Conservation (phyloP, 2,888 invertebrate species). For the Eulithis prunata region DNA sequence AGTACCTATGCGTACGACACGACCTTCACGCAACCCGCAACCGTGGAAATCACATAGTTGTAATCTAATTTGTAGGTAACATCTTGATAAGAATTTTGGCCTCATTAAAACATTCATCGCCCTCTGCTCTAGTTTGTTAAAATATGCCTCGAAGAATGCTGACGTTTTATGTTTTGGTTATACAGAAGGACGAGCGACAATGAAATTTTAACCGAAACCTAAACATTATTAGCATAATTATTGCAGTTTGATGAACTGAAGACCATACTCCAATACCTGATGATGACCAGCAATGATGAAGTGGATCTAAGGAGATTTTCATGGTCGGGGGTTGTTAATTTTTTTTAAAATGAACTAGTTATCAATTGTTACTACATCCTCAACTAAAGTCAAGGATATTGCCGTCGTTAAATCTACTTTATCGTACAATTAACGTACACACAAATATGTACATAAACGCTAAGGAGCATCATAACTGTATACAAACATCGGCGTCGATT, state of each 20-base stretch:
- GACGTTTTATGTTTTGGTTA: background rate
- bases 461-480: constrained; percentile 56
- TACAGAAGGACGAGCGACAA: too few relatives aligned
- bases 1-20: constrained; percentile 36
- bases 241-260: too few relatives aligned
- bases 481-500: constrained; percentile 66
- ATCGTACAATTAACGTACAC: constrained; percentile 45
- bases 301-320: too few relatives aligned
- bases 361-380: background rate
- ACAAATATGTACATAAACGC: constrained; percentile 50
- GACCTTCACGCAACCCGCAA: constrained; percentile 60
- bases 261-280: too few relatives aligned
- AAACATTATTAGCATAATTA: background rate
- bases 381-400: constrained; percentile 24
- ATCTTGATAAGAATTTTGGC: constrained; percentile 25
- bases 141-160: constrained; percentile 16
- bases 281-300: too few relatives aligned
- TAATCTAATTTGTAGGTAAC: constrained; percentile 25
- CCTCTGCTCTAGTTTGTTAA: constrained; percentile 15
- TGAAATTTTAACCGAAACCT: background rate
- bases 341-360: too few relatives aligned
- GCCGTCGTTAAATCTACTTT: constrained; percentile 41
- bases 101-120: constrained; percentile 30
- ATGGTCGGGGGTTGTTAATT: too few relatives aligned
- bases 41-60: constrained; percentile 45